These are phyloP conservation scores for Podarcis siculus DNA, from an alignment of 2,797 vertebrate genomes.

Conservation along the genomic window DNA sequence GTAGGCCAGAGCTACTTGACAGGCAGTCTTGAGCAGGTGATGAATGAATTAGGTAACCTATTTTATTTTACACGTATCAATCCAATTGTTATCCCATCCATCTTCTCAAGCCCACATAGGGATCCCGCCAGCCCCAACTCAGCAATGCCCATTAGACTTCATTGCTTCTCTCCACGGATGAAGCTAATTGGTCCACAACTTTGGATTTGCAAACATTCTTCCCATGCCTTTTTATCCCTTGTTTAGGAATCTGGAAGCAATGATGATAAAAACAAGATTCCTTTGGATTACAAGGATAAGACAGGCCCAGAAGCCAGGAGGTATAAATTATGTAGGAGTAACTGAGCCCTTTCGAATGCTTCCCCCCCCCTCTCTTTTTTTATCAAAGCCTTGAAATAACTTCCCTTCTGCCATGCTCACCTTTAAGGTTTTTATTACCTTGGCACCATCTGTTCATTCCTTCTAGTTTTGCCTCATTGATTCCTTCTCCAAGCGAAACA, in stretches of 20 bases:
- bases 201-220: not conserved
- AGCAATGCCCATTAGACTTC: not conserved
- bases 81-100: not conserved
- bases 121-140: not conserved
- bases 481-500: constrained; percentile 20
- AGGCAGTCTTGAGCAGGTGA: not conserved
- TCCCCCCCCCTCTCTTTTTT: fast-evolving
- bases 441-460: not conserved
- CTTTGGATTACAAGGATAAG: not conserved
- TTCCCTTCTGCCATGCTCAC: not conserved
- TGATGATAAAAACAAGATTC: not conserved
- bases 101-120: not conserved
- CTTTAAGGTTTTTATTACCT: not conserved
- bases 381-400: not conserved
- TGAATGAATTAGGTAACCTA: not conserved
- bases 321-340: not conserved
- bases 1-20: not conserved
- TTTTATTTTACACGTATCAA: not conserved
- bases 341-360: not conserved
- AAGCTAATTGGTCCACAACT: not conserved
- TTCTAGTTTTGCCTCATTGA: not conserved
- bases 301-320: not conserved
- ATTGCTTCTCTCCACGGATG: not conserved
- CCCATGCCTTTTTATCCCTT: not conserved
- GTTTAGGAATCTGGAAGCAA: not conserved